Conservation (phyloP, 2,113 vertebrate genomes). For the Coryphaenoides rupestris region DNA sequence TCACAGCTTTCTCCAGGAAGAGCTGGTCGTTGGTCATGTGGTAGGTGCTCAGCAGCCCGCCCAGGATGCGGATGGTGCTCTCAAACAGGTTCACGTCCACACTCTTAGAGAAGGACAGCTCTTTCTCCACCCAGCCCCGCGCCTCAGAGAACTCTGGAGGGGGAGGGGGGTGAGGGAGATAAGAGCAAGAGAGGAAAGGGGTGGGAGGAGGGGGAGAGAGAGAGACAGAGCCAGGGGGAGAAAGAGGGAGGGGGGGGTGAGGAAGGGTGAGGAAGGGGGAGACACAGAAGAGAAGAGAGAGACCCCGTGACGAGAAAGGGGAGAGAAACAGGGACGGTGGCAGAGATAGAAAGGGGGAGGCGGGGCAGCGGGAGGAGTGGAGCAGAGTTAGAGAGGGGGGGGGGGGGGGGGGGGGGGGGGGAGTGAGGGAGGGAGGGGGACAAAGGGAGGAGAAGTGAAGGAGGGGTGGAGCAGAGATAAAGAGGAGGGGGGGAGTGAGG, state of each 20-base stretch:
- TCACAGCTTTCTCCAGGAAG: slow-evolving; percentile 92
- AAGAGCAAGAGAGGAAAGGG: neutral
- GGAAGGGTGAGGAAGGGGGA: neutral
- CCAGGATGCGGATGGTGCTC: slow-evolving; percentile 93
- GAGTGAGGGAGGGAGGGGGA: no score
- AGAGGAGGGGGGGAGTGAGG: neutral
- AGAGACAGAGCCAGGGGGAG: neutral
- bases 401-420: neutral
- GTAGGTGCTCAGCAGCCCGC: slow-evolving; percentile 88
- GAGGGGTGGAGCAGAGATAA: no score
- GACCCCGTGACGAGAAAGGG: neutral
- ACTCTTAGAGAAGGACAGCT: slow-evolving; percentile 82
- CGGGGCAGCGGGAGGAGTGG: no score
- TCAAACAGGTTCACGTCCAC: slow-evolving; percentile 98
- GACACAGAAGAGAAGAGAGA: neutral
- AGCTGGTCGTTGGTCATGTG: slow-evolving; percentile 85
- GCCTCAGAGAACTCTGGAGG: slow-evolving; percentile 87
- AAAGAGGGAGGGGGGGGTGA: neutral
- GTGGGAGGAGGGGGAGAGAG: neutral
- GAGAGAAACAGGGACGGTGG: neutral
- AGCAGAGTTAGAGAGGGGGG: neutral
- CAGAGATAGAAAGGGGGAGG: neutral
- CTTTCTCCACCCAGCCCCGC: slow-evolving; percentile 80
- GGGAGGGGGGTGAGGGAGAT: neutral
- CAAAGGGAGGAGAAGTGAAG: neutral